phyloP scores from a whole-genome alignment of 2,888 invertebrate species.

The Mamestra brassicae region DNA sequence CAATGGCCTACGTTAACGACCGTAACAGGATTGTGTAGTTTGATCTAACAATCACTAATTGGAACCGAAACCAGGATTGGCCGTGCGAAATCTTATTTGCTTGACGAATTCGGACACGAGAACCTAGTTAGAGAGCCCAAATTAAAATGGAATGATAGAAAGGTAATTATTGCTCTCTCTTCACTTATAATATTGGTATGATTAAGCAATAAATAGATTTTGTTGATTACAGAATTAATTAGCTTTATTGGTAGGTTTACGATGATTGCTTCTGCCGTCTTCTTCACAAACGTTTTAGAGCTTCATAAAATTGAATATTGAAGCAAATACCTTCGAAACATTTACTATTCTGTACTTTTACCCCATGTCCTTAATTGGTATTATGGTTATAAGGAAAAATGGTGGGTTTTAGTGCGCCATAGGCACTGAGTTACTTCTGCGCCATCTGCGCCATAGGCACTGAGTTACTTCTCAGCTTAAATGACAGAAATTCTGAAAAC shows the following conservation, averaged over 20 bases:
- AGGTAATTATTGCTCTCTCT: constrained; percentile 46
- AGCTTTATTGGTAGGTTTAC: constrained; percentile 53
- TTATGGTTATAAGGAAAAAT: constrained; percentile 1
- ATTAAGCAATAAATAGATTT: constrained; percentile 63
- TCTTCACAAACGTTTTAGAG: constrained; percentile 51
- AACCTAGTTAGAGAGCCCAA: constrained; percentile 51
- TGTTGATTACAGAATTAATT: constrained; percentile 59
- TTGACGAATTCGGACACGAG: constrained; percentile 57
- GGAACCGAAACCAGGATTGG: constrained; percentile 54
- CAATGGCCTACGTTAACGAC: constrained; percentile 47
- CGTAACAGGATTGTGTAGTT: constrained; percentile 53
- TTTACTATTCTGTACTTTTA: constrained; percentile 14
- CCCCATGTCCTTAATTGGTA: constrained; percentile 30
- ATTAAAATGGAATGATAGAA: constrained; percentile 43
- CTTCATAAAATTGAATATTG: constrained; percentile 57
- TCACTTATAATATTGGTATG: constrained; percentile 38
- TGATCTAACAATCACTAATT: constrained; percentile 59
- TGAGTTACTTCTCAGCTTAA: too few species aligned
- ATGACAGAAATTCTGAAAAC: too few species aligned
- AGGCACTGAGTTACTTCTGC: too few species aligned
- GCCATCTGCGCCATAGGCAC: neutral
- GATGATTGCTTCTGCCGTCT: constrained; percentile 53
- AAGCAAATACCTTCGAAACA: constrained; percentile 31
- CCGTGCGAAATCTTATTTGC: constrained; percentile 60
- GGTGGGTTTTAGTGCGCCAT: neutral